Conservation (phyloP, 2,113 vertebrate species). For the Osmerus mordax region DNA sequence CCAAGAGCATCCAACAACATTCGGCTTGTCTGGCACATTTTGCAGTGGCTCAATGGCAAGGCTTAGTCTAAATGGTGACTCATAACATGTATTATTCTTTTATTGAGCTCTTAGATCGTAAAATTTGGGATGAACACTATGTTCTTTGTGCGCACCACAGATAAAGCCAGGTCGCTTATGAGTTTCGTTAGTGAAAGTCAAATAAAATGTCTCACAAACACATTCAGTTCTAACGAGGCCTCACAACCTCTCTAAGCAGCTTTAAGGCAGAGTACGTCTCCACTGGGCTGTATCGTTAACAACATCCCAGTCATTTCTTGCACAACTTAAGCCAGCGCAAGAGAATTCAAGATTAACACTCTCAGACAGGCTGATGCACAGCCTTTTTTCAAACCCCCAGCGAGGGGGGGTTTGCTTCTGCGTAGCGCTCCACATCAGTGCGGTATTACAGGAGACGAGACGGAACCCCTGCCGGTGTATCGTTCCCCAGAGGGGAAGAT, state of each 20-base stretch:
- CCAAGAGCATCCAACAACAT: not conserved
- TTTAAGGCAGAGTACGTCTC: not conserved
- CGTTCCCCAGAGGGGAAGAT: conserved; percentile 24
- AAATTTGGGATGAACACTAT: too few species aligned
- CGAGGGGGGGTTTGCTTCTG: not conserved
- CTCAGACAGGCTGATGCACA: conserved; percentile 19
- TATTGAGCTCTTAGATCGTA: conserved; percentile 8
- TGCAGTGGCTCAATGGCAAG: not conserved
- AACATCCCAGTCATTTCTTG: not conserved
- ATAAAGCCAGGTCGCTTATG: not conserved
- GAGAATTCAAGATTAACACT: conserved; percentile 16
- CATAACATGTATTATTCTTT: conserved; percentile 8
- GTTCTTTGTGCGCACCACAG: not conserved
- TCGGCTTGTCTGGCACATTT: conserved; percentile 15
- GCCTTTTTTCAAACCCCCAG: not conserved
- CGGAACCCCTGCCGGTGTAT: conserved; percentile 36
- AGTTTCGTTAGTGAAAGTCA: not conserved
- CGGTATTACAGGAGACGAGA: conserved; percentile 25
- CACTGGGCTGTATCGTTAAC: not conserved
- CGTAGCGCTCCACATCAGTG: not conserved
- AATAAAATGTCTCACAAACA: not conserved
- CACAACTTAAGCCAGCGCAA: conserved; percentile 5
- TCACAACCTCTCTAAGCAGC: not conserved
- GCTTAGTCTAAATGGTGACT: not conserved
- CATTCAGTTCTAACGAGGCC: too few species aligned